Base-by-base conservation (phyloP, 2,797 vertebrate genomes). In the Anableps anableps region DNA sequence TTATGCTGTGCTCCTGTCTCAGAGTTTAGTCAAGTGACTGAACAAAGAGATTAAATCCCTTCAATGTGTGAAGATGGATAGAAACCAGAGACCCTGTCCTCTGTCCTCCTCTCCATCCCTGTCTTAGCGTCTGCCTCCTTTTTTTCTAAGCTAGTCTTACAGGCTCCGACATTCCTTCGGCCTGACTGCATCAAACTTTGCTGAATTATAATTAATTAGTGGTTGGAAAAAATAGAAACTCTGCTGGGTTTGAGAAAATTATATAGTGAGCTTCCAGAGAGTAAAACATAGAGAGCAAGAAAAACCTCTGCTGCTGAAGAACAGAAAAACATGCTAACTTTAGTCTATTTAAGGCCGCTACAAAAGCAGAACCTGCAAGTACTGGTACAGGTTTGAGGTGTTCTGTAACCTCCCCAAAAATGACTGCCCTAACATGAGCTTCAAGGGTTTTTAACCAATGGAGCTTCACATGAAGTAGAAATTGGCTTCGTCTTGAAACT, bases 171-270 rank as follows among this genome's bases (percentile, higher is more conserved):
- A 95, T 96, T 97, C 96, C 94, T 94, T 93, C 88, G 89, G 94
- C 94, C 95, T 96, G 95, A 96, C 94, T 96, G 94, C 94, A 94
- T 95, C 92, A 95, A 95, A 94, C 92, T 95, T 88, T 62, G 82
- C 94, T 94, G 93, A 94, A 92, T 95, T 96, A 95, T 87, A 93
- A 95, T 94, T 96, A 96, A 97, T 96, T 95, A 96, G 96, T 93
- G 97, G 96, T 96, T 51, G 94, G 95, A 96, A 96, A 96, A 96
- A 96, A 96, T 94, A 93, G 95, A 90, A 94, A 91, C 95, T 85
- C 90, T 89, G 91, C 92, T 93, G 95, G 95, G 95, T 93, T 88
- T 85, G 84, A 95, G 95, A 95, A 96, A 97, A 97, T 97, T 94
- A 95, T 93, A 96, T 88, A 93, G 93, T 93, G 85, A 76, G 89